Base-by-base conservation (phyloP, 2,888 invertebrate genomes). In the Orthosia gothica region DNA sequence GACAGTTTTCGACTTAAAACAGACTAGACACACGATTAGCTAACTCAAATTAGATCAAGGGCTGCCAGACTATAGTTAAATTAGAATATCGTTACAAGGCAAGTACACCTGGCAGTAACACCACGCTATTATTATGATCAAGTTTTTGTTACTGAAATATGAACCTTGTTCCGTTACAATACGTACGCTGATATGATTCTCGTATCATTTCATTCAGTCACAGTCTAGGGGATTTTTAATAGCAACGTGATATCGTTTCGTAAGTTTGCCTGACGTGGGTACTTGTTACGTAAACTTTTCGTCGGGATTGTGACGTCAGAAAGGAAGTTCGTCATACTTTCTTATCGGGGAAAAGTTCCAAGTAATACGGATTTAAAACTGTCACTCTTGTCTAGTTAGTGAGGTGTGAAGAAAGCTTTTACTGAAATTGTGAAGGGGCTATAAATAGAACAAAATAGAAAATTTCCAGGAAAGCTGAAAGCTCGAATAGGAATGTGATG, bases 11-110 rank as follows among this genome's bases (percentile, higher is more conserved):
- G 54, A 76, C 72, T 86, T 87, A 74, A 72, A 77, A 67, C 81
- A 77, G 78, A 77, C 64, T 73, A 81, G 82, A 84, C 78, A 76
- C 23, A 59, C 87, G 71, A 77, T 77, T 83, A 84, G 76, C 79
- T 87, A 82, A 87, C 71, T 84, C 65, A 78, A 87, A 80, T 84
- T 76, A 92, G 96, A 93, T 95, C 96, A 95, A 95, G 95, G 95
- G 94, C 93, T 87, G 90, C 89, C 89, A 87, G 91, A 93, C 91
- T 89, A 89, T 89, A 90, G 93, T 93, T 94, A 94, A 93, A 94
- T 93, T 93, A 93, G 93, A 91, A 92, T 91, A 93, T 90, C 89
- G 93, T 93, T 91, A 92, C 91, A 89, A 92, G 96, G 95, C 95
- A 96, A 95, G 89, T 92, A 87, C 90, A 89, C 91, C 89, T 95